Evolutionary conservation across 2,888 invertebrate species (phyloP), one percentile per base, ranked within the genome.

Genomic region (Blastobasis lacticolella): DNA sequence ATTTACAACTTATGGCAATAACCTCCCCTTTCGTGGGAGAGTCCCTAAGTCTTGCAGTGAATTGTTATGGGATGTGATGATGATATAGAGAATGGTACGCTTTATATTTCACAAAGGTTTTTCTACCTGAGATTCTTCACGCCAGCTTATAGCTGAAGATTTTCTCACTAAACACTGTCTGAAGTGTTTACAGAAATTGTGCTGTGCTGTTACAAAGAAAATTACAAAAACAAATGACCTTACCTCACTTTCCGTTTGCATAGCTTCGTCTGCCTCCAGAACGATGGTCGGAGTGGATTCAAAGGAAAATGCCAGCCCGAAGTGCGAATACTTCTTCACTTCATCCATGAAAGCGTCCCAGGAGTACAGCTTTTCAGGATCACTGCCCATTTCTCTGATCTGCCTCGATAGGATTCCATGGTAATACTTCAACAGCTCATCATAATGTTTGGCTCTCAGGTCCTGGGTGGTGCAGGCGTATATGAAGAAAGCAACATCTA

Each of bases 401-500:
- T 90, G 85, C 0, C 65, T 71, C 1, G 87, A 73, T 7, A 94
- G 77, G 23, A 89, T 81, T 4, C 85, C 69, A 61, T 94, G 84
- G 63, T 94, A 95, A 60, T 88, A 84, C 61, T 88, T 73, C 23
- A 93, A 57, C n/a, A 92, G 67, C 0, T 89, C 78, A 10, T 92
- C 88, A 67, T 91, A 94, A 62, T 92, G 79, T 37, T 88, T 57
- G 10, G 84, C 75, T 5, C 93, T 81, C 40, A 93, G 63, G 10
- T 88, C 75, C 59, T 91, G 79, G 36, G 89, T 86, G 0, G 93
- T 92, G 59, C 94, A 93, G 0, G 92, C 83, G 54, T 80, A 85
- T 37, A 83, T 71, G 2, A 79, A 54, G 60, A 94, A 92, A 0
- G 84, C 65, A 7, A 93, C 48, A 64, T 93, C 93, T 3, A 91